Evolutionary conservation across 2,113 vertebrate genomes (phyloP).

Genomic region (Neogobius melanostomus): DNA sequence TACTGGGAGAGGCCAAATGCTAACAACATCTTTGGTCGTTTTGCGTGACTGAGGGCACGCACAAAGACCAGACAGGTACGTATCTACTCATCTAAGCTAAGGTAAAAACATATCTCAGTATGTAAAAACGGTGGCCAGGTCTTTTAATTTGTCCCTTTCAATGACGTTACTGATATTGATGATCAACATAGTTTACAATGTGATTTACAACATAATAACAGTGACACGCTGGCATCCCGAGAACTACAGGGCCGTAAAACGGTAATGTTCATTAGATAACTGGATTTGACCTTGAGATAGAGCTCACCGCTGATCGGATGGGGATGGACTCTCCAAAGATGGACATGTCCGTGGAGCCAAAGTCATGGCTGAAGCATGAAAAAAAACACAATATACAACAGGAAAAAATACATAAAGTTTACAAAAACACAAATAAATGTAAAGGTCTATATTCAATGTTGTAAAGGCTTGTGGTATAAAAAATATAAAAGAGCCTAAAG

Average conservation of each 20-base stretch:
- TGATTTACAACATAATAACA: slow-evolving; percentile 9
- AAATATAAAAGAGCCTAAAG: no score
- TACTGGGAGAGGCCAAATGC: no score
- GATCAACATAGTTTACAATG: background rate
- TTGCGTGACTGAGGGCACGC: no score
- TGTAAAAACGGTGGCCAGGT: no score
- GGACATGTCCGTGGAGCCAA: slow-evolving; percentile 83
- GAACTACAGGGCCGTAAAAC: background rate
- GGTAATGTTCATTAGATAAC: background rate
- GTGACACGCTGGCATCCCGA: background rate
- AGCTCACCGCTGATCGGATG: slow-evolving; percentile 89
- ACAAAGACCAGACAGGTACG: no score
- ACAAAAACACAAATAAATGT: background rate
- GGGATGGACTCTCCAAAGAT: slow-evolving; percentile 89
- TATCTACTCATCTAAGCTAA: no score
- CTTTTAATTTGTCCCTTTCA: background rate
- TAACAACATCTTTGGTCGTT: no score
- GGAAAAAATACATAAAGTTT: background rate
- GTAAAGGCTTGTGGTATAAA: no score
- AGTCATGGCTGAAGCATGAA: slow-evolving; percentile 79
- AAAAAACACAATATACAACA: background rate
- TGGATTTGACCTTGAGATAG: background rate
- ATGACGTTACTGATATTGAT: background rate
- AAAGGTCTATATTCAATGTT: no score
- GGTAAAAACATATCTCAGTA: no score